Evolutionary conservation across 2,113 vertebrate species (phyloP), one percentile per base, ranked within the genome.

Genomic region (Burhinus oedicnemus): DNA sequence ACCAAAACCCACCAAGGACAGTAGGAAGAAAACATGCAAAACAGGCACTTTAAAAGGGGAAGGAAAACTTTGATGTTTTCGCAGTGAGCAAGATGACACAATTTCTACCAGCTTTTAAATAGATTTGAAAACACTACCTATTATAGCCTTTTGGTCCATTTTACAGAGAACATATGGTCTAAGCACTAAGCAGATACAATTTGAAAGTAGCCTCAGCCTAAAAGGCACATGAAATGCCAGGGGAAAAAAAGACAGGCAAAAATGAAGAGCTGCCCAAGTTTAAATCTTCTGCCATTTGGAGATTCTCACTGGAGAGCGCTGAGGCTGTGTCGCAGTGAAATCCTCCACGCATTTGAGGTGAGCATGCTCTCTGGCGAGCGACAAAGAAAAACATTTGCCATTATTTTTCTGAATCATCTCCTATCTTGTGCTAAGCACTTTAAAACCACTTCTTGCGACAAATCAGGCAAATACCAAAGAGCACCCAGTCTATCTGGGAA

Each of bases 391-490:
- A 38, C 61, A 61, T 76, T 89, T 69, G 65, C 70, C 9, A 1
- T 45, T 83, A 47, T 60, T 91, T 91, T 74, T 83, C 87, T 77
- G 75, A 90, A 85, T 96, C 80, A 92, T 87, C 57, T 66, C 49
- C 55, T 69, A 22, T 42, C 77, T 51, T 49, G 69, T n/a, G 38
- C 77, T 75, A 61, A 94, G 69, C 60, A n/a, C 55, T 83, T 90
- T 23, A 83, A 90, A 96, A 74, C 18, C 3, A 9, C 44, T 93
- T 86, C 57, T 81, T 87, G 47, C 0, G 11, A 75, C 68, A 72
- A 72, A 92, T 36, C 81, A 74, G 60, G 83, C 64, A 94, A 92
- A 77, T 52, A 79, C 42, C 70, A 76, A n/a, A 57, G 79, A 91
- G 30, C 38, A 61, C 8, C 36, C 61, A 34, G 57, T 45, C 57